Evolutionary conservation across 2,797 vertebrate species (phyloP).

Genomic region (Chiroxiphia lanceolata): DNA sequence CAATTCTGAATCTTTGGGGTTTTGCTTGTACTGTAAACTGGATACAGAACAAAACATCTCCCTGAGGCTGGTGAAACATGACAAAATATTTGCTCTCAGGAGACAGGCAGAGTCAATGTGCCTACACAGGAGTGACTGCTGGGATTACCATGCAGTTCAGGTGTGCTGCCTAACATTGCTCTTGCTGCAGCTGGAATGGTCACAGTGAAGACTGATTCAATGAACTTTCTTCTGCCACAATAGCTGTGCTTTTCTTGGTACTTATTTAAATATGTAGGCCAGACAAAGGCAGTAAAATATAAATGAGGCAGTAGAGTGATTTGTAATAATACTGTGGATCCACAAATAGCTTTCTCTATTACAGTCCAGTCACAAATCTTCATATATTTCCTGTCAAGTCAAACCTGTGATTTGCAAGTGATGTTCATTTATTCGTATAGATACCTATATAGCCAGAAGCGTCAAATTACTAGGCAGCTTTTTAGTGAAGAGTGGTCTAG

Average conservation of each 20-base stretch:
- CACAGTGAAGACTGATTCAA: not conserved
- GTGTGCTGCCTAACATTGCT: not conserved
- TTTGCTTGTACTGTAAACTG: not conserved
- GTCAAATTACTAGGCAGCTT: not conserved
- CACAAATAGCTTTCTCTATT: not conserved
- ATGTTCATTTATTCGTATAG: not conserved
- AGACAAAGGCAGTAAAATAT: not conserved
- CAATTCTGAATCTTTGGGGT: not conserved
- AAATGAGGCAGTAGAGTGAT: not conserved
- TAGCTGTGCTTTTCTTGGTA: not conserved
- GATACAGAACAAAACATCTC: not conserved
- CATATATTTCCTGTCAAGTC: not conserved
- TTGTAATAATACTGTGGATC: not conserved
- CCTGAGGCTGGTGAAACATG: not conserved
- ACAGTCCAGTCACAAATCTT: not conserved
- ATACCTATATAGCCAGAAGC: not conserved
- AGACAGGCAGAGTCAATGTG: not conserved
- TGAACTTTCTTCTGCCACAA: not conserved
- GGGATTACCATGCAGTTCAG: not conserved
- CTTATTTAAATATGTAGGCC: not conserved
- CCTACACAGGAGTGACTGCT: not conserved
- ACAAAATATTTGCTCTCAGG: not conserved
- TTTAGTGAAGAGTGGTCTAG: not conserved
- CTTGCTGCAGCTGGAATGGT: not conserved
- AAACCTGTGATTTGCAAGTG: not conserved